Conservation (phyloP, 1,140 invertebrate genomes). For the Drosophila ficusphila region DNA sequence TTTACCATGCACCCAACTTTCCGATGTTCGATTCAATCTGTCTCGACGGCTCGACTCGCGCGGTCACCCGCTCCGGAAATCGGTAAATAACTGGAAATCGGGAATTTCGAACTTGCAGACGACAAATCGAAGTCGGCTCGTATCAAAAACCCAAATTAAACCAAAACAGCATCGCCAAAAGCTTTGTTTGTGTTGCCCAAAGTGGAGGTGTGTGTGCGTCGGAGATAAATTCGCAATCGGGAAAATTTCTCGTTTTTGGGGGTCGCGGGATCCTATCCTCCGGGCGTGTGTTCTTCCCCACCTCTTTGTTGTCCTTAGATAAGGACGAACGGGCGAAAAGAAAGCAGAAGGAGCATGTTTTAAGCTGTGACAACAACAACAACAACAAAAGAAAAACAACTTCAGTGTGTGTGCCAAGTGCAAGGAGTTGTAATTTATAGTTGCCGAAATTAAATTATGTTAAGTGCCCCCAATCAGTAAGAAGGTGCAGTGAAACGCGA, state of each 20-base stretch:
- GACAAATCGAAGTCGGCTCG: constrained; percentile 2
- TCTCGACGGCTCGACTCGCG: not conserved
- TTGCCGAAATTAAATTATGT: constrained; percentile 77
- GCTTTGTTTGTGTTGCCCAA: constrained; percentile 19
- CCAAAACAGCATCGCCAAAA: constrained; percentile 26
- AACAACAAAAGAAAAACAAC: constrained; percentile 20
- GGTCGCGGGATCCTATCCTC: constrained; percentile 20
- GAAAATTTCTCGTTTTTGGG: constrained; percentile 48
- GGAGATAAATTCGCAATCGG: constrained; percentile 31
- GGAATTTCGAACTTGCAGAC: not conserved
- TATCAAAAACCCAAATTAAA: constrained; percentile 7
- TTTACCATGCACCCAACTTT: no score
- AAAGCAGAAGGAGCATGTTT: constrained; percentile 50
- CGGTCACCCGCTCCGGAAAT: not conserved
- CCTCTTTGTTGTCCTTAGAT: constrained; percentile 51
- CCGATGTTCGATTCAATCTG: not conserved
- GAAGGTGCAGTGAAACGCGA: constrained; percentile 54
- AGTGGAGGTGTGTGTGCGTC: constrained; percentile 36
- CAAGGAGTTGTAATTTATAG: constrained; percentile 57
- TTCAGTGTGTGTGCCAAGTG: constrained; percentile 45
- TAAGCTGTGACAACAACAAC: constrained; percentile 35
- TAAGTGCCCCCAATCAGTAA: constrained; percentile 69
- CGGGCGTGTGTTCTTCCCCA: not conserved
- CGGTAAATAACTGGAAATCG: not conserved
- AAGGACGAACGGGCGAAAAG: constrained; percentile 29